Evolutionary conservation across 2,888 invertebrate species (phyloP).

Genomic region (Tuberolachnus salignus): DNA sequence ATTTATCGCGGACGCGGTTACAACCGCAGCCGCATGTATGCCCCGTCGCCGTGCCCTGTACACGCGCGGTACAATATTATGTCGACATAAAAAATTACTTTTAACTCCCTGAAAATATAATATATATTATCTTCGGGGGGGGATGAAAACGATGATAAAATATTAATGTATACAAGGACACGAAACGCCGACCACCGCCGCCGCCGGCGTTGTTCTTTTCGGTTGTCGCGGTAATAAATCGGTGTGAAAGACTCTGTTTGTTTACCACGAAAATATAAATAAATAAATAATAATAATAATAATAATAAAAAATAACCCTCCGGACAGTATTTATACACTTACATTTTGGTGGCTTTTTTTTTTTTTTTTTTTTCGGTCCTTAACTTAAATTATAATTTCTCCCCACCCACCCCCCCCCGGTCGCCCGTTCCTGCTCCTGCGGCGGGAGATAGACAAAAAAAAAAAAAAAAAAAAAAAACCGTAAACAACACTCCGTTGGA

Average conservation of each 20-base stretch:
- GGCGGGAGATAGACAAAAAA: conserved; percentile 32
- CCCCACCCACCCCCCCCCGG: not conserved
- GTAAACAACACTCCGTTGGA: conserved; percentile 54
- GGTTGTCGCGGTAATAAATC: conserved; percentile 46
- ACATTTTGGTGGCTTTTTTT: conserved; percentile 1
- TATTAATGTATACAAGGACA: conserved; percentile 2
- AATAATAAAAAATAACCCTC: conserved; percentile 27
- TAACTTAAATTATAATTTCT: not conserved
- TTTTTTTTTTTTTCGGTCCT: not conserved
- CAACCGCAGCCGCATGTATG: too few relatives aligned
- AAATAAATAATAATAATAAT: conserved; percentile 1
- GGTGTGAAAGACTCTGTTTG: conserved; percentile 55
- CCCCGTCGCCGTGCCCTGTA: too few relatives aligned
- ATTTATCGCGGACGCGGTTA: too few relatives aligned
- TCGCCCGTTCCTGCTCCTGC: not conserved
- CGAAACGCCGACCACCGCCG: conserved; percentile 49
- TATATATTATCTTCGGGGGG: conserved; percentile 23
- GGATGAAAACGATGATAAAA: conserved; percentile 32
- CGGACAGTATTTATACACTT: conserved; percentile 29
- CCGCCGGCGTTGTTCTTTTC: conserved; percentile 31
- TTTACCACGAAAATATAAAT: conserved; percentile 14
- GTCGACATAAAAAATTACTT: conserved; percentile 44
- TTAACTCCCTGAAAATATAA: conserved; percentile 40
- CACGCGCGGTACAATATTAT: too few relatives aligned
- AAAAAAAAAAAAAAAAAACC: not conserved